Base-by-base conservation (phyloP, 1,140 invertebrate genomes). In the Drosophila setifemur region DNA sequence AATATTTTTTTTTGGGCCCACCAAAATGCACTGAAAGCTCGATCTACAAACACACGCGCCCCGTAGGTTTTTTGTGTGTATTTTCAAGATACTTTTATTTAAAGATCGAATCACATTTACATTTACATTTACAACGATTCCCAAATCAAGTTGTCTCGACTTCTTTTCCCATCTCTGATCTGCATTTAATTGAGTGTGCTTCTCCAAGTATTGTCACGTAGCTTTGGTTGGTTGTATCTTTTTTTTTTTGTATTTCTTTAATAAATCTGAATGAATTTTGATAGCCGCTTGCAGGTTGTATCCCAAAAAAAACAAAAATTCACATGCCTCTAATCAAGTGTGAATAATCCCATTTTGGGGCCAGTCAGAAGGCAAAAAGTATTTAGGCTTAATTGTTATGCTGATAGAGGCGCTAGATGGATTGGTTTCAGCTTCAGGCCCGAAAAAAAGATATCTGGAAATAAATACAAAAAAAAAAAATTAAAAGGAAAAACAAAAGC, bases 321-420 rank as follows among this genome's bases (percentile, higher is more conserved):
- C 81, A 76, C 81, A 86, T 87, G 81, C 49, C 68, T 87, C 81
- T 74, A 73, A 82, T 86, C 61, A 63, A 87, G 81, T 76, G 81
- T 86, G 72, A 86, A 87, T 86, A 86, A 86, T 87, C 61, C 68
- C 76, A 73, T 87, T 81, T 82, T 76, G 73, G 75, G 76, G 43
- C 47, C 52, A 63, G 61, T 44, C 64, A 78, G 67, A 74, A 68
- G 70, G 67, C 66, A 37, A 76, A 43, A 73, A 48, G 61, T 61
- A 86, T 81, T 86, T 86, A 73, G 75, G 76, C 81, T 87, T 81
- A 86, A 86, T 86, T 86, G 79, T 86, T 85, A 85, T 83, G 79
- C 79, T 83, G 79, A 83, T 83, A 83, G 79, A 83, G 79, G 81
- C 79, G 81, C 81, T 86, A 85, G 79, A 85, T 83, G 74, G 79